A percentile compares a stretch with the other conserved stretches of the same genome.
These are phyloP conservation scores for Neolamprologus brichardi DNA, from an alignment of 2,113 vertebrate species.

Conservation along the genomic window DNA sequence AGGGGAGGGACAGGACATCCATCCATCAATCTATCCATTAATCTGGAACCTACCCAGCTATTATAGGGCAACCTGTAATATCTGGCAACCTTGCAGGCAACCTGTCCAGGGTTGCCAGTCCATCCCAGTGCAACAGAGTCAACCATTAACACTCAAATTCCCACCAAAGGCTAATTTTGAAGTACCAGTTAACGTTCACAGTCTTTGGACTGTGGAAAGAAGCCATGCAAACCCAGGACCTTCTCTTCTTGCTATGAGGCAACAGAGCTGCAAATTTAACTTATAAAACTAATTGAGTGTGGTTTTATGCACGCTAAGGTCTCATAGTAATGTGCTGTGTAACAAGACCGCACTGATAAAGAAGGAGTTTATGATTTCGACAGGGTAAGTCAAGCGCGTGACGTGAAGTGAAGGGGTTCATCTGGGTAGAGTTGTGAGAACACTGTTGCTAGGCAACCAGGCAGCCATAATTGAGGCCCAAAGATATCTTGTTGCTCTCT, in stretches of 20 bases:
- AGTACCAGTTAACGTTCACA: neutral
- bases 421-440: neutral
- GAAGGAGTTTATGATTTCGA: neutral
- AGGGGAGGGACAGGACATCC: neutral
- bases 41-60: neutral
- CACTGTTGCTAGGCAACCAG: slow-evolving; percentile 31
- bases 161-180: neutral
- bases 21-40: neutral
- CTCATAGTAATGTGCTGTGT: neutral
- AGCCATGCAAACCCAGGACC: neutral
- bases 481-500: neutral
- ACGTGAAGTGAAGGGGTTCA: neutral
- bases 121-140: neutral
- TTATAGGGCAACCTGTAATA: neutral
- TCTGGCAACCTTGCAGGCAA: rapidly evolving
- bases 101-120: neutral
- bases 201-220: neutral
- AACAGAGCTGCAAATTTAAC: neutral
- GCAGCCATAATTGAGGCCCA: slow-evolving; percentile 8
- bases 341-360: neutral
- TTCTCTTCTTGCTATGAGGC: neutral
- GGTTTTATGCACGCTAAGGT: neutral
- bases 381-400: neutral
- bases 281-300: neutral
- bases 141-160: neutral